A percentile compares a stretch with the other conserved stretches of the same genome.
phyloP scores from a whole-genome alignment of 2,113 vertebrate genomes.

The Proteles cristata region DNA sequence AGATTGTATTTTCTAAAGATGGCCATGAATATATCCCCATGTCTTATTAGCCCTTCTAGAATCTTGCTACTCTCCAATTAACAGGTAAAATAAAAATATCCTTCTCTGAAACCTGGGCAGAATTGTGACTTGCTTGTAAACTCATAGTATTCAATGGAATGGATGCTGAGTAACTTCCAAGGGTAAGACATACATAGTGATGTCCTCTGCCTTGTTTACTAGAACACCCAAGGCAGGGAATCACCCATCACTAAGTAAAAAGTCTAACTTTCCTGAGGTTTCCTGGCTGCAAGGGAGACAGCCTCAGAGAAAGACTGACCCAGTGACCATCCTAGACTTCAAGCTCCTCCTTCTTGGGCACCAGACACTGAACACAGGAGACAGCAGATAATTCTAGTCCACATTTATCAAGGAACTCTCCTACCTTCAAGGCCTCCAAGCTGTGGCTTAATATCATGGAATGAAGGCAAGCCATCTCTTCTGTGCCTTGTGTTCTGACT shows the following conservation, averaged over 20 bases:
- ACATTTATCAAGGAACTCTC: neutral
- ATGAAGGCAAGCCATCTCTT: neutral
- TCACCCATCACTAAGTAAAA: neutral
- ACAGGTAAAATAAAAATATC: neutral
- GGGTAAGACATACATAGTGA: neutral
- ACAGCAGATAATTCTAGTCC: neutral
- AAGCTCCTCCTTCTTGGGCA: neutral
- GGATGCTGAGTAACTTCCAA: neutral
- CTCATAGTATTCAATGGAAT: too few species aligned
- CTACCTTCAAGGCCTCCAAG: neutral
- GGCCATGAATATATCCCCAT: neutral
- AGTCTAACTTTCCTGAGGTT: neutral
- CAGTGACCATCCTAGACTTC: too few species aligned
- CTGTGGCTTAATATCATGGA: neutral
- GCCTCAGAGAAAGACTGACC: neutral
- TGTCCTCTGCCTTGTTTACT: neutral
- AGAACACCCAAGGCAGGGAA: neutral
- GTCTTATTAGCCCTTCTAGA: neutral
- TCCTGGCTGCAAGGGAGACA: neutral
- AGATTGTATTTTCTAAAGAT: neutral
- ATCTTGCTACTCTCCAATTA: neutral
- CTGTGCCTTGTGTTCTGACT: neutral
- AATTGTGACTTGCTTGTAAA: neutral
- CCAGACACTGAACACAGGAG: neutral
- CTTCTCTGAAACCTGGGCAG: neutral